phyloP scores from a whole-genome alignment of 2,888 invertebrate genomes.

The Ectemnius cavifrons region DNA sequence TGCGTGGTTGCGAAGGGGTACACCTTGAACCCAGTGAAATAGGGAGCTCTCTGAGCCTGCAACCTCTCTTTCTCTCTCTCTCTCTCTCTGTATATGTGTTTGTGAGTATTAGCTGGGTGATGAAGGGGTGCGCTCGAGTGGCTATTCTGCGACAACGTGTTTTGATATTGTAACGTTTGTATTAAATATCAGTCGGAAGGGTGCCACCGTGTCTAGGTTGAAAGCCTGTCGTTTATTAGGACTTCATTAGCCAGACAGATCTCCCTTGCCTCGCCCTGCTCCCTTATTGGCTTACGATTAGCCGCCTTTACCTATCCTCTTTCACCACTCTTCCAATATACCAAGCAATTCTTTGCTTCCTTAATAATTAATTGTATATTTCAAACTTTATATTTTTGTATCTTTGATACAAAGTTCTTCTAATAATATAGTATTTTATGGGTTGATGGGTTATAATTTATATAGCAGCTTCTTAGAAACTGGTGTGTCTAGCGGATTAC shows the following conservation, averaged over 20 bases:
- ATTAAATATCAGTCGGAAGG: slow-evolving; percentile 68
- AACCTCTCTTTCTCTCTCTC: no score
- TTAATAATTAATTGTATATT: no score
- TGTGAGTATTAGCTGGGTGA: slow-evolving; percentile 36
- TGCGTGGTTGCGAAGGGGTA: no score
- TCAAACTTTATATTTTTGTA: no score
- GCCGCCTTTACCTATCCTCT: no score
- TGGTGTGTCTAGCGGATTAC: slow-evolving; percentile 10
- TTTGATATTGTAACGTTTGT: slow-evolving; percentile 73
- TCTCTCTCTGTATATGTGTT: no score
- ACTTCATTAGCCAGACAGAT: slow-evolving; percentile 47
- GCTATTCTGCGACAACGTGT: slow-evolving; percentile 63
- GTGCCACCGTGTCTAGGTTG: slow-evolving; percentile 32
- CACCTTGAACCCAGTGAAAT: no score
- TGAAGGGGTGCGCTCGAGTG: slow-evolving; percentile 62
- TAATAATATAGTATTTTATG: neutral
- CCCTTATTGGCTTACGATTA: neutral
- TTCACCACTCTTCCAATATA: no score
- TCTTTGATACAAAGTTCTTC: no score
- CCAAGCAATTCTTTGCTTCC: no score
- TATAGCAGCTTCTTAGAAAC: neutral
- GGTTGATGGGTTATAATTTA: neutral
- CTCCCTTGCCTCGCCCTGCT: slow-evolving; percentile 25
- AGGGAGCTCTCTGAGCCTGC: no score
- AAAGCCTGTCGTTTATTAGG: slow-evolving; percentile 53